Conservation (phyloP, 2,888 invertebrate genomes). For the Anorthoa munda region DNA sequence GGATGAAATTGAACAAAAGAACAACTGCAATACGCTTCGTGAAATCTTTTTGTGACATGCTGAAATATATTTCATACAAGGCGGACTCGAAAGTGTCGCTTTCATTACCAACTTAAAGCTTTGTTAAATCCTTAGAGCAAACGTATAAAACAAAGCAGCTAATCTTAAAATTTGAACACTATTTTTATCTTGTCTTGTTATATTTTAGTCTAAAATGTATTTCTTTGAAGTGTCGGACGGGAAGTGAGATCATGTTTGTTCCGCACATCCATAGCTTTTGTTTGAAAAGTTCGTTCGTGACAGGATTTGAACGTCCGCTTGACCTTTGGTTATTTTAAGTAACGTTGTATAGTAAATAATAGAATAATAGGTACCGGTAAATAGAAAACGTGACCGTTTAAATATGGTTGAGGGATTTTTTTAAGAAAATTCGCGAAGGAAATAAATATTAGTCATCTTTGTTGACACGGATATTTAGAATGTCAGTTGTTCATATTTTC, state of each 20-base stretch:
- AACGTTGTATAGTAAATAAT: conserved; percentile 68
- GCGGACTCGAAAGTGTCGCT: not conserved
- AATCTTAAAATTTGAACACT: conserved; percentile 13
- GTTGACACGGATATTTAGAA: conserved; percentile 4
- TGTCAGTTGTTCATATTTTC: conserved; percentile 15
- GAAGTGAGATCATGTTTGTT: conserved; percentile 74
- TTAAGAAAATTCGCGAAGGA: conserved; percentile 30
- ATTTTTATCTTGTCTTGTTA: conserved; percentile 22
- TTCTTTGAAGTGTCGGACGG: conserved; percentile 65
- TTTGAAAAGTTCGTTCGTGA: conserved; percentile 66
- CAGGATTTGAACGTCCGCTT: conserved; percentile 67
- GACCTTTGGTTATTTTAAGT: conserved; percentile 68
- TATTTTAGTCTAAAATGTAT: conserved; percentile 61
- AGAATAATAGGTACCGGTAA: conserved; percentile 60
- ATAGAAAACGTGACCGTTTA: conserved; percentile 60
- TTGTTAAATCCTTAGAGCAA: not conserved
- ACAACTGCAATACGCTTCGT: not conserved
- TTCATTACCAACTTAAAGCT: not conserved
- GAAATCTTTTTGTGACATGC: not conserved
- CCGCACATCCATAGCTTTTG: conserved; percentile 71
- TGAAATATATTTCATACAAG: not conserved
- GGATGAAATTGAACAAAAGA: not conserved
- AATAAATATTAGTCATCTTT: not conserved
- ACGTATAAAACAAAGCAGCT: conserved; percentile 24
- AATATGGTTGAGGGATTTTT: conserved; percentile 28